Evolutionary conservation across 2,888 invertebrate species (phyloP), one percentile per base, ranked within the genome.

Genomic region (Mystacides longicornis): DNA sequence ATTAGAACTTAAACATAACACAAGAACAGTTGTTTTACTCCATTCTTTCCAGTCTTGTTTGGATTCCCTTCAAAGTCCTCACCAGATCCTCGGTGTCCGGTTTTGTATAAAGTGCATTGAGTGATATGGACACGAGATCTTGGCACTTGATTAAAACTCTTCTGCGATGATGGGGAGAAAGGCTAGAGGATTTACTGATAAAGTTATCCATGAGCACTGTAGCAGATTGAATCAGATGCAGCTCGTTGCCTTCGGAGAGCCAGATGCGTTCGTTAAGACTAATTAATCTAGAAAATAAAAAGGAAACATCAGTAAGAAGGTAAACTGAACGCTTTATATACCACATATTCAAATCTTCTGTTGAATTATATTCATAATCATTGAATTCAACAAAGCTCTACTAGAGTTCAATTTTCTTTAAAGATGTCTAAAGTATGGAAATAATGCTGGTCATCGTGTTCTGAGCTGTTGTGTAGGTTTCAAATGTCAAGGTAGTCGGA

Each of bases 211-310:
- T 81, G 64, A 94, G 74, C 62, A 82, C 78, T 55, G 85, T 84
- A 21, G 89, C 83, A 3, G 86, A 88, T 68, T 84, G 82, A 62
- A 92, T 84, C 61, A 93, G 78, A 76, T 94, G 93, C 68, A 87
- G 85, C 70, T 93, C 92, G 67, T 89, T 86, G 53, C 90, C 88
- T 70, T 87, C 84, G 19, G 85, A 83, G 57, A 88, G 81, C 93
- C 94, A 95, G 64, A 87, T 85, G 53, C 88, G 83, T 70, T 93
- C 92, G 73, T 89, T 87, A 67, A 85, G 83, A 62, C 87, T 85
- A 67, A 85, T 85, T 78, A 87, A 72, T 67, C 87, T 86, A 61
- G 48, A 70, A 69, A 62, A 50, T n/a, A n/a, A n/a, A n/a, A n/a
- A n/a, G n/a, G n/a, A n/a, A n/a, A n/a, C n/a, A n/a, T n/a, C n/a